Conservation (phyloP, 2,888 invertebrate species). For the Dryadula phaetusa region DNA sequence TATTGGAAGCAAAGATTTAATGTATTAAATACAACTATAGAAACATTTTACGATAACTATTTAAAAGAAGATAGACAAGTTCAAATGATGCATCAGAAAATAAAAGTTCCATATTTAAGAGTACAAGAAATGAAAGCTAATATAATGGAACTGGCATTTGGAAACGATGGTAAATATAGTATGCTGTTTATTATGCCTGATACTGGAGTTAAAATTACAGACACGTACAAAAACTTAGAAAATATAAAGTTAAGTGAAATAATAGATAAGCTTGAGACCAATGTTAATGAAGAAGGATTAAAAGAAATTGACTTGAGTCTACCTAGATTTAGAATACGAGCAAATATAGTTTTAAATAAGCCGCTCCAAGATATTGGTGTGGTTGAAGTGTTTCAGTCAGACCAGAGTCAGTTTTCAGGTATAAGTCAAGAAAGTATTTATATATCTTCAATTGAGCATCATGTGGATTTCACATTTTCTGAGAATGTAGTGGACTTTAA, state of each 20-base stretch:
- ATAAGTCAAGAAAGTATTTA: slow-evolving; percentile 82
- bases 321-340: slow-evolving; percentile 85
- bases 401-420: slow-evolving; percentile 80
- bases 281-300: slow-evolving; percentile 77
- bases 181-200: slow-evolving; percentile 88
- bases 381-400: slow-evolving; percentile 85
- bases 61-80: not conserved
- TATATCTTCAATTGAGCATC: slow-evolving; percentile 87
- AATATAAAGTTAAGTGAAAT: slow-evolving; percentile 75
- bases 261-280: slow-evolving; percentile 73
- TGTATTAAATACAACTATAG: not conserved
- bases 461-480: slow-evolving; percentile 88
- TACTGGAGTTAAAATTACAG: slow-evolving; percentile 72
- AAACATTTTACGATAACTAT: not conserved
- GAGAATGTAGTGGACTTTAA: slow-evolving; percentile 89
- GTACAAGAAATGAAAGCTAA: slow-evolving; percentile 83
- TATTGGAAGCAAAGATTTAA: slow-evolving; percentile 10
- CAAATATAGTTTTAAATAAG: slow-evolving; percentile 84
- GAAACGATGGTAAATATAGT: slow-evolving; percentile 80
- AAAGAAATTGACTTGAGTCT: slow-evolving; percentile 86
- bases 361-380: slow-evolving; percentile 87
- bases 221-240: slow-evolving; percentile 80
- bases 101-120: slow-evolving; percentile 82
- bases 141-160: slow-evolving; percentile 88
- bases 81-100: slow-evolving; percentile 59